A percentile compares a stretch with the other conserved stretches of the same genome.
phyloP scores from a whole-genome alignment of 2,888 invertebrate species.

The Eupithecia subfuscata region DNA sequence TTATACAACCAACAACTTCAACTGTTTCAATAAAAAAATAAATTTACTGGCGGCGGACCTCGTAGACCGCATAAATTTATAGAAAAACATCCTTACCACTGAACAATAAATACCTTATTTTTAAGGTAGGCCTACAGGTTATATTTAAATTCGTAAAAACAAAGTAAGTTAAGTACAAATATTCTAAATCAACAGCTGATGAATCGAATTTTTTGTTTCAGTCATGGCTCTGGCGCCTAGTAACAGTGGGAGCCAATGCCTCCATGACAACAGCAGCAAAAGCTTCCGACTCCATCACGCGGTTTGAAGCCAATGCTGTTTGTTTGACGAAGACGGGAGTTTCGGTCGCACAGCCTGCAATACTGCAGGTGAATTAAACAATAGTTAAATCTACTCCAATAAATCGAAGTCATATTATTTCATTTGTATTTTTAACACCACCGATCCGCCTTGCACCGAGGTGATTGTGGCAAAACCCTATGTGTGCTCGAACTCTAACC shows the following conservation, averaged over 20 bases:
- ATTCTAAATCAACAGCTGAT: neutral
- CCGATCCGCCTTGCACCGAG: too few species aligned
- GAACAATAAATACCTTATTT: neutral
- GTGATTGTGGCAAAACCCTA: too few species aligned
- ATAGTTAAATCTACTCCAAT: too few species aligned
- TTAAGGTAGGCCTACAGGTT: too few species aligned
- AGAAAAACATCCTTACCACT: neutral
- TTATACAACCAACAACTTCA: neutral
- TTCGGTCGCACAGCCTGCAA: slow-evolving; percentile 77
- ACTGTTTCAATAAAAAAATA: neutral
- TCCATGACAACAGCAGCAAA: slow-evolving; percentile 54
- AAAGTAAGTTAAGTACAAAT: too few species aligned
- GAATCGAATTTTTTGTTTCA: slow-evolving; percentile 54
- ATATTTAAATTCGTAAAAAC: too few species aligned
- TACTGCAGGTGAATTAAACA: slow-evolving; percentile 86
- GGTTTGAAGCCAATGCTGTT: slow-evolving; percentile 70
- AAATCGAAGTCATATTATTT: too few species aligned
- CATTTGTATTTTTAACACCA: too few species aligned
- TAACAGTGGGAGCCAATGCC: slow-evolving; percentile 62
- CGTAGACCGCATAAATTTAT: neutral
- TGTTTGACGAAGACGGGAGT: slow-evolving; percentile 71
- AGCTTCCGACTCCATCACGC: slow-evolving; percentile 74
- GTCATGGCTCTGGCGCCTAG: slow-evolving; percentile 88
- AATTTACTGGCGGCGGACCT: neutral
- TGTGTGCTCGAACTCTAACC: too few species aligned